Percentiles rank a stretch among this genome's conserved stretches.
phyloP scores from a whole-genome alignment of 2,888 invertebrate genomes.

The Helicoverpa assulta region DNA sequence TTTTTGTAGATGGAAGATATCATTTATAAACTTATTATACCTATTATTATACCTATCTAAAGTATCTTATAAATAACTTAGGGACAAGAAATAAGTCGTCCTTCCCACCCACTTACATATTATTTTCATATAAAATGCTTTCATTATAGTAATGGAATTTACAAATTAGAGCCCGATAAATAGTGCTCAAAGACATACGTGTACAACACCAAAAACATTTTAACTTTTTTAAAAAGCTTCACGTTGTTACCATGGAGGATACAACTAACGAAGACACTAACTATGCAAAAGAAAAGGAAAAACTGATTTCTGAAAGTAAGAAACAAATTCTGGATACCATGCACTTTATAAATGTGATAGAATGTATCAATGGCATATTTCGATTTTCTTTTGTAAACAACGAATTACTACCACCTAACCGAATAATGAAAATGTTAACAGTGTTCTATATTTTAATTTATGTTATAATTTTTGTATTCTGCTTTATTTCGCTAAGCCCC shows the following conservation, averaged over 20 bases:
- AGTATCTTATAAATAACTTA: too few species aligned
- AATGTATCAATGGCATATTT: background rate
- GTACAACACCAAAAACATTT: background rate
- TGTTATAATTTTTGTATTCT: slow-evolving; percentile 28
- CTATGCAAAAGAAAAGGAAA: background rate
- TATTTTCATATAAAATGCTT: too few species aligned
- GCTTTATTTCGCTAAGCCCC: background rate
- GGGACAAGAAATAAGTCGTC: too few species aligned
- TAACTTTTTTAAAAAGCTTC: background rate
- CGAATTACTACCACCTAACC: background rate
- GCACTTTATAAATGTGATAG: background rate
- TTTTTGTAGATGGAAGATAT: too few species aligned
- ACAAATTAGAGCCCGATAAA: too few species aligned
- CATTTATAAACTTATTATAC: too few species aligned
- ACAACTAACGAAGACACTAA: slow-evolving; percentile 4
- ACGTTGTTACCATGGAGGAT: slow-evolving; percentile 7
- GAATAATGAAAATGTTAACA: background rate
- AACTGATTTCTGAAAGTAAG: slow-evolving; percentile 8
- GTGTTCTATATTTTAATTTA: background rate
- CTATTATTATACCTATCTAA: too few species aligned
- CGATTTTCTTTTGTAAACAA: background rate
- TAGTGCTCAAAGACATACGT: background rate
- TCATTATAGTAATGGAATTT: too few species aligned
- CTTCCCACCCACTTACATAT: too few species aligned
- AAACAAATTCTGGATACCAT: background rate